These are phyloP conservation scores for Diacarnus erythraeanus DNA, from an alignment of 37 sponge, comb jelly and placozoan species.

Conservation along the genomic window DNA sequence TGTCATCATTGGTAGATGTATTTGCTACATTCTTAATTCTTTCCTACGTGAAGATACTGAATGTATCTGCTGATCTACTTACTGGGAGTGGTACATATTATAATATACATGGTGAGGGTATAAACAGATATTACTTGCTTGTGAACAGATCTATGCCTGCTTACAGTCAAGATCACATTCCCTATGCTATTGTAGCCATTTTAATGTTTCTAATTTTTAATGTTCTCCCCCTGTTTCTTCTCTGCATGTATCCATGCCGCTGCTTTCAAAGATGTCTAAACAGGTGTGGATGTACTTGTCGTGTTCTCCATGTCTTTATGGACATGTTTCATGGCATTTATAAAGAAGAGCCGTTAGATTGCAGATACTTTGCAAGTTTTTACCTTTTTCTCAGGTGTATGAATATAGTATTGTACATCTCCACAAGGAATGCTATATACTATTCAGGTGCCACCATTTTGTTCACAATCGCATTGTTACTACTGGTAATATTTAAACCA, in stretches of 20 bases:
- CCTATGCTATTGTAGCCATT: slow-evolving; percentile 26
- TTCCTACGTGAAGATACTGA: slow-evolving; percentile 2
- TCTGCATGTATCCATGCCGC: slow-evolving; percentile 13
- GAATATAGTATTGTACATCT: neutral
- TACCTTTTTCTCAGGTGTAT: neutral
- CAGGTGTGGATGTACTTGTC: neutral
- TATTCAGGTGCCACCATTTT: neutral
- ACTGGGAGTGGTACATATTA: neutral
- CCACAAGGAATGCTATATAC: neutral
- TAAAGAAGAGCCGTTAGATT: slow-evolving; percentile 3
- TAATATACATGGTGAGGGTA: neutral
- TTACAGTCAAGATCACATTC: slow-evolving; percentile 5
- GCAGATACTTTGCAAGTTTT: slow-evolving; percentile 8
- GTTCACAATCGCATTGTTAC: neutral
- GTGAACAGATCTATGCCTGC: neutral
- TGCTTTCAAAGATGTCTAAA: slow-evolving; percentile 10
- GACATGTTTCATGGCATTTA: slow-evolving; percentile 15
- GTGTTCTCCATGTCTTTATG: slow-evolving; percentile 6
- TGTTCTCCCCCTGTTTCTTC: slow-evolving; percentile 7
- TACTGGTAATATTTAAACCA: neutral
- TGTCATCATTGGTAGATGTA: neutral
- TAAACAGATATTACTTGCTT: neutral
- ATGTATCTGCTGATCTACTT: slow-evolving; percentile 1
- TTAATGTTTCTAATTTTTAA: neutral
- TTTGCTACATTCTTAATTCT: slow-evolving; percentile 16